These are phyloP conservation scores for Acronicta aceris DNA, from an alignment of 2,888 invertebrate genomes.

Conservation along the genomic window DNA sequence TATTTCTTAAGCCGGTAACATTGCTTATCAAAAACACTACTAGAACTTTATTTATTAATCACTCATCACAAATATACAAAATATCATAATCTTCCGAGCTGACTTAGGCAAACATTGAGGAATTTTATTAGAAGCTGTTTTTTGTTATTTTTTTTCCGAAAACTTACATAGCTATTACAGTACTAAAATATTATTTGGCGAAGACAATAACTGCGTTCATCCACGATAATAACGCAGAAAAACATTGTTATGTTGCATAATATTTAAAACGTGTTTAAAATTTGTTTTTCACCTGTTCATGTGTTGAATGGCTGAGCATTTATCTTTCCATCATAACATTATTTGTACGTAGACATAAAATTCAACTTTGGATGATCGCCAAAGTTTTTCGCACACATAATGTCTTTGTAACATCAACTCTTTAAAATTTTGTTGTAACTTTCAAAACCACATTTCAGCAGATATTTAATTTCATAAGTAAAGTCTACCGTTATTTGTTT, in stretches of 20 bases:
- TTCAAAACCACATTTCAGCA: slow-evolving; percentile 7
- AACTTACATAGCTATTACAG: too few relatives aligned
- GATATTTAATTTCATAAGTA: not conserved
- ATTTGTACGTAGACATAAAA: slow-evolving; percentile 25
- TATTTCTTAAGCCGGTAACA: too few relatives aligned
- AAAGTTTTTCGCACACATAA: slow-evolving; percentile 21
- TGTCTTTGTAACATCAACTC: slow-evolving; percentile 20
- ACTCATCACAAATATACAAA: too few relatives aligned
- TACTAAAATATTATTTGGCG: slow-evolving; percentile 17
- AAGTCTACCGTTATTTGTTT: too few relatives aligned
- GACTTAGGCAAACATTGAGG: too few relatives aligned
- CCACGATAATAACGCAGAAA: slow-evolving; percentile 13
- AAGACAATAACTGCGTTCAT: slow-evolving; percentile 8
- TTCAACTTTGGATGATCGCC: slow-evolving; percentile 33
- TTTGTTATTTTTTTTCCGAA: too few relatives aligned
- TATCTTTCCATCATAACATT: slow-evolving; percentile 37
- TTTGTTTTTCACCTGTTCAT: slow-evolving; percentile 2
- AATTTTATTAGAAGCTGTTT: too few relatives aligned
- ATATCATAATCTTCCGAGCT: too few relatives aligned
- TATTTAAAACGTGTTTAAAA: not conserved
- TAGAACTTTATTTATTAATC: too few relatives aligned
- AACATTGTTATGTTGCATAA: slow-evolving; percentile 1
- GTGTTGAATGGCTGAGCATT: slow-evolving; percentile 24
- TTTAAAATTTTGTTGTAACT: slow-evolving; percentile 1
- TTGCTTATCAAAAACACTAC: too few relatives aligned